These are phyloP conservation scores for Dissostichus mawsoni DNA, from an alignment of 2,113 vertebrate species.

Conservation along the genomic window DNA sequence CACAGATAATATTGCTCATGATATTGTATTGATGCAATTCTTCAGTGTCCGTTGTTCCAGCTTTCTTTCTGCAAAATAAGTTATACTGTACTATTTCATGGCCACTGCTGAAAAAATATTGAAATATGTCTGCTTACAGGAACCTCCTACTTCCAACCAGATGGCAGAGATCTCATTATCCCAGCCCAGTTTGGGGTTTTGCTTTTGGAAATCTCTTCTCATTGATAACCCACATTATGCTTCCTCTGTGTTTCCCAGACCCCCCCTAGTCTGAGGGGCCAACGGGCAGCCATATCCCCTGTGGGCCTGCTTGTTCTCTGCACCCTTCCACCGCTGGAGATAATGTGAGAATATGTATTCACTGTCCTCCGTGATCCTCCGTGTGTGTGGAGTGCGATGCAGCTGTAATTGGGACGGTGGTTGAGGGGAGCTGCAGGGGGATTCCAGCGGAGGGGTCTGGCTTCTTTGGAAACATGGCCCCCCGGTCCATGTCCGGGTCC, in stretches of 20 bases:
- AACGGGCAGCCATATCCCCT: constrained; percentile 48
- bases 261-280: constrained; percentile 83
- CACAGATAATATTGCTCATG: no score
- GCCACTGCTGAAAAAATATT: not conserved
- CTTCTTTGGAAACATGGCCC: constrained; percentile 73
- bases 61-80: no score
- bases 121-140: not conserved
- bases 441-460: constrained; percentile 70
- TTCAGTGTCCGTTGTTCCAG: no score
- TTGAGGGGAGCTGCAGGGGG: constrained; percentile 79
- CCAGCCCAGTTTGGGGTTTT: not conserved
- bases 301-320: constrained; percentile 54
- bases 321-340: constrained; percentile 80
- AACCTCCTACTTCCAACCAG: not conserved
- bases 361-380: constrained; percentile 86
- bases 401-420: constrained; percentile 87
- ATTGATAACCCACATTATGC: constrained; percentile 49
- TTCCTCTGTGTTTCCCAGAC: constrained; percentile 75
- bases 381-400: constrained; percentile 65
- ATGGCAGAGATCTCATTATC: not conserved
- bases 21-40: no score
- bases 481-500: constrained; percentile 36
- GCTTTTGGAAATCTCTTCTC: constrained; percentile 12
- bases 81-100: no score
- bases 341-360: constrained; percentile 93